Evolutionary conservation across 2,888 invertebrate species (phyloP).

Genomic region (Epinotia demarniana): DNA sequence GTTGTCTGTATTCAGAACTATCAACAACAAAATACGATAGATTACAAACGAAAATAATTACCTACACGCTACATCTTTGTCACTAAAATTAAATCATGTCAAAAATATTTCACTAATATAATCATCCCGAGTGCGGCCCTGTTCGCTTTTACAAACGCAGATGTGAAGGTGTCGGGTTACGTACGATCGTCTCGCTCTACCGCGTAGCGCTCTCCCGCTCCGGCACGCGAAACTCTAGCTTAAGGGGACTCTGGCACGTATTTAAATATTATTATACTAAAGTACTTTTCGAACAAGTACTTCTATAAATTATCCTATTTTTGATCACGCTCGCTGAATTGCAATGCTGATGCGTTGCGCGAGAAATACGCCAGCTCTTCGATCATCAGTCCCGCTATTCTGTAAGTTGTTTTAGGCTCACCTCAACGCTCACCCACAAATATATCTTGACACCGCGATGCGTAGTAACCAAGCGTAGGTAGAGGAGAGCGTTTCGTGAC

Average conservation of each 20-base stretch:
- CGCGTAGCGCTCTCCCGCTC: conserved; percentile 36
- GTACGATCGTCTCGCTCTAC: conserved; percentile 56
- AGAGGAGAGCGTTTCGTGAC: no score
- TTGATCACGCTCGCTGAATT: background rate
- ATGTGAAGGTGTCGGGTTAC: conserved; percentile 78
- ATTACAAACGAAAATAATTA: background rate
- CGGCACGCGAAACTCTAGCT: conserved; percentile 53
- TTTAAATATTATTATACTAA: conserved; percentile 4
- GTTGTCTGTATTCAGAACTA: background rate
- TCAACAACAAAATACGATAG: background rate
- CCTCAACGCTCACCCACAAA: no score
- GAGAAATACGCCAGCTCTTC: no score
- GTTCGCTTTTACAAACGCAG: conserved; percentile 76
- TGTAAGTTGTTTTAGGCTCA: no score
- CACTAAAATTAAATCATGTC: conserved; percentile 40
- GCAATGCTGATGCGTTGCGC: no score
- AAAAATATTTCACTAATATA: conserved; percentile 56
- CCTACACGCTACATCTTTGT: background rate
- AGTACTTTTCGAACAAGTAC: background rate
- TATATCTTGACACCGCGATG: no score
- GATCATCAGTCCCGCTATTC: no score
- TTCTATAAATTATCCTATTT: background rate
- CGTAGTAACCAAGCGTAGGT: no score
- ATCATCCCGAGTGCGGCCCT: conserved; percentile 62
- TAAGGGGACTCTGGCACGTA: conserved; percentile 36